Percentiles rank a stretch among this genome's conserved stretches.
Evolutionary conservation across 1,140 invertebrate species (phyloP).

Genomic region (Drosophila tropicalis): DNA sequence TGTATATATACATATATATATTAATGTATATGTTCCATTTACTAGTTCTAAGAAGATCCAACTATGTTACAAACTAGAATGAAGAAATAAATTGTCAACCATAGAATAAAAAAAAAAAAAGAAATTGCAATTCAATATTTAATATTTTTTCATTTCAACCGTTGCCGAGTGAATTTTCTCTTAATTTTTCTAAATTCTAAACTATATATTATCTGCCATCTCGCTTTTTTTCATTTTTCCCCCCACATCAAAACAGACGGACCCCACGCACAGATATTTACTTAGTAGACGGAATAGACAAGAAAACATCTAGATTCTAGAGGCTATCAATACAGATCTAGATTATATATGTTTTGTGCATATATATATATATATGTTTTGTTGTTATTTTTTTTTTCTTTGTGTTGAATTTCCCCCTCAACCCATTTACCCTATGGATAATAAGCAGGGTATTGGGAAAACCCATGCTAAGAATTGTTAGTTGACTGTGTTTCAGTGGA

Average conservation of each 20-base stretch:
- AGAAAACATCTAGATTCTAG: too few species aligned
- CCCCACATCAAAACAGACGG: background rate
- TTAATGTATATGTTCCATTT: constrained; percentile 11
- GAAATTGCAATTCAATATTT: constrained; percentile 26
- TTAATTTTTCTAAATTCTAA: background rate
- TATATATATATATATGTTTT: too few species aligned
- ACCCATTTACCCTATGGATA: too few species aligned
- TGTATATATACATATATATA: constrained; percentile 30
- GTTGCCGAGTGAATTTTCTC: background rate
- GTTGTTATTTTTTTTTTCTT: too few species aligned
- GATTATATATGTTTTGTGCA: too few species aligned
- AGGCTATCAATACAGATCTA: too few species aligned
- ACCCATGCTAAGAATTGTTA: too few species aligned
- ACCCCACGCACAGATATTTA: background rate
- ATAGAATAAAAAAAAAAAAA: constrained; percentile 19
- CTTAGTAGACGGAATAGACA: too few species aligned
- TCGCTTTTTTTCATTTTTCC: background rate
- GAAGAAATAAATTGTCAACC: constrained; percentile 54
- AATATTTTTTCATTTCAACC: background rate
- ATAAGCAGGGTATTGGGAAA: too few species aligned
- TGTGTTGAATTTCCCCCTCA: too few species aligned
- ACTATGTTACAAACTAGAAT: constrained; percentile 62
- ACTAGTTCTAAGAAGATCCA: constrained; percentile 56
- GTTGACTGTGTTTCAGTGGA: too few species aligned
- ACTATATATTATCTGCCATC: background rate